Conservation (phyloP, 2,797 vertebrate species). For the Crenichthys baileyi region DNA sequence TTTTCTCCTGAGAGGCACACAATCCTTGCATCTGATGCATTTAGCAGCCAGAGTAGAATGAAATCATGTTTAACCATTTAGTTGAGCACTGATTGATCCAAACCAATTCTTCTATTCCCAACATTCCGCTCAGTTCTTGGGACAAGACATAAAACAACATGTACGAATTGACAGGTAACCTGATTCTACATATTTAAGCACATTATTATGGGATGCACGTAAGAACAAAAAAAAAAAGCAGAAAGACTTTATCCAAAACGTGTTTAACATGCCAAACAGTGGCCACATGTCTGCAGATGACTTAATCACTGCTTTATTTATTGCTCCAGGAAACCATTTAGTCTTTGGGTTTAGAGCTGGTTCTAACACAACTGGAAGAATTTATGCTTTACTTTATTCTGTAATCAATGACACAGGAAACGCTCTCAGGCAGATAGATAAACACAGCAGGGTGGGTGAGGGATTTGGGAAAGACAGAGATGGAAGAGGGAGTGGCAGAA, state of each 20-base stretch:
- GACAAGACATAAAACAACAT: neutral
- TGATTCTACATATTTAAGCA: neutral
- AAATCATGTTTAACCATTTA: neutral
- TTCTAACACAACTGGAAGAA: neutral
- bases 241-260: neutral
- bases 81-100: neutral
- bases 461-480: slow-evolving; percentile 10
- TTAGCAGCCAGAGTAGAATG: too few species aligned
- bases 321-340: neutral
- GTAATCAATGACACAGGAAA: slow-evolving; percentile 77
- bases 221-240: neutral
- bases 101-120: neutral
- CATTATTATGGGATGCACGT: neutral
- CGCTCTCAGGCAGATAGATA: slow-evolving; percentile 58
- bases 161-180: neutral
- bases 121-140: neutral
- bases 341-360: neutral
- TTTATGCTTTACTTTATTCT: slow-evolving; percentile 40
- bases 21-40: neutral
- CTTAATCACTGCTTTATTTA: neutral
- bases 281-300: neutral
- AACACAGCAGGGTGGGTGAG: slow-evolving; percentile 9
- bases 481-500: slow-evolving; percentile 42
- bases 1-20: neutral
- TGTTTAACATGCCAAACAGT: neutral